Base-by-base conservation (phyloP, 1,140 invertebrate species). In the Dendroctonus valens region DNA sequence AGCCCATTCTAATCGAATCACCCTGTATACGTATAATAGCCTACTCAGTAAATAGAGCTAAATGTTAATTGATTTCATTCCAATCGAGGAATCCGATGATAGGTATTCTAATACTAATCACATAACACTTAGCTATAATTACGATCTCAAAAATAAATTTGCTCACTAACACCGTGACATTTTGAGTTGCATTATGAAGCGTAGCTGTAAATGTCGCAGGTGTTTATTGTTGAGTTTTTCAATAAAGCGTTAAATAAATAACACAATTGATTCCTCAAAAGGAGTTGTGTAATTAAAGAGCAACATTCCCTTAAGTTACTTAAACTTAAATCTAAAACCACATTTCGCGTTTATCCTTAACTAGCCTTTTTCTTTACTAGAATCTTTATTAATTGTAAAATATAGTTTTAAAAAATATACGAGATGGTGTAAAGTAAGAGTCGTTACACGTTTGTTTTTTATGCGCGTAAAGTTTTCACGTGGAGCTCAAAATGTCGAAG, bases 401-500 rank as follows among this genome's bases (percentile, higher is more conserved):
- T 52, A 14, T 52, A 26, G 11, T 3, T 9, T 9, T 2, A n/a
- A 9, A 57, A 38, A 41, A 39, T 42, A 46, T 46, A 9, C 4
- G 12, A 46, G 2, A 46, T 46, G 12, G 44, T 12, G 8, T 12
- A 9, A 46, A 46, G 44, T 52, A 0, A 12, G 3, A 15, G 5
- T 6, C n/a, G 5, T 9, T 5, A 5, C 37, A 12, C 9, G 9
- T n/a, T 12, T 37, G 12, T 52, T 52, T 52, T 52, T 52, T 9
- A 46, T 11, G 12, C 26, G n/a, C 37, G 9, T 26, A 52, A 52
- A 52, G n/a, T 52, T 26, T 26, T 26, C 37, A 52, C 9, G 37
- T 26, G 12, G 37, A 15, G 50, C 9, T 52, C 9, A 52, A 49
- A 68, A 48, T 63, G 53, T 51, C n/a, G 9, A 12, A 50, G 37